phyloP scores from a whole-genome alignment of 1,140 invertebrate species.

The Dreissena polymorpha region DNA sequence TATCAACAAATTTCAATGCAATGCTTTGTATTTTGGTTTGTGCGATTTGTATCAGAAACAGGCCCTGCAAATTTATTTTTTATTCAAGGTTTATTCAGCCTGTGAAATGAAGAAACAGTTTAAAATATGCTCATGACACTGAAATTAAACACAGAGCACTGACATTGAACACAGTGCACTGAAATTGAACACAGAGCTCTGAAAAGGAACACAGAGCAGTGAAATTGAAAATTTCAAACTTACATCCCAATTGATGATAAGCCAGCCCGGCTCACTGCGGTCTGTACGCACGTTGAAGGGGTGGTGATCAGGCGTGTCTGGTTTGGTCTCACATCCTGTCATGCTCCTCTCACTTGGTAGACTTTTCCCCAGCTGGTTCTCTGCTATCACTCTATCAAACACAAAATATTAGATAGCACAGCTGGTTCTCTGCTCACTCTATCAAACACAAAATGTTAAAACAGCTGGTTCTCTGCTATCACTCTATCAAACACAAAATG shows the following conservation, averaged over 20 bases:
- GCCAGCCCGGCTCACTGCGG: conserved; percentile 43
- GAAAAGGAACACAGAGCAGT: too few relatives aligned
- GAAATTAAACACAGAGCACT: too few relatives aligned
- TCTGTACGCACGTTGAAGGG: conserved; percentile 39
- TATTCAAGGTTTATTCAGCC: too few relatives aligned
- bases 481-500: conserved; percentile 44
- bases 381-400: conserved; percentile 49
- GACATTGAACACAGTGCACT: too few relatives aligned
- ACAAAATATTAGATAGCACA: background rate
- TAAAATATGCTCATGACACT: too few relatives aligned
- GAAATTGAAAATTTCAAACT: background rate
- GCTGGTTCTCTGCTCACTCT: conserved; percentile 52
- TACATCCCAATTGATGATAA: conserved; percentile 60
- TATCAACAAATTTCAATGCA: too few relatives aligned
- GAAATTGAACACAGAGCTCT: too few relatives aligned
- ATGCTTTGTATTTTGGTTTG: too few relatives aligned
- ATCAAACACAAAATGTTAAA: background rate
- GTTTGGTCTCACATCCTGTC: conserved; percentile 34
- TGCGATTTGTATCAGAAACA: too few relatives aligned
- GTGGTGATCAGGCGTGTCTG: conserved; percentile 35
- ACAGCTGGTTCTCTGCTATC: conserved; percentile 42
- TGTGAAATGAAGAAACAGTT: too few relatives aligned
- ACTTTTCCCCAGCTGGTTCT: conserved; percentile 44
- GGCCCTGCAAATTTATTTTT: too few relatives aligned
- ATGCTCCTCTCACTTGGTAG: conserved; percentile 46